These are phyloP conservation scores for Orycteropus afer DNA, from an alignment of 2,113 vertebrate species.

Conservation along the genomic window DNA sequence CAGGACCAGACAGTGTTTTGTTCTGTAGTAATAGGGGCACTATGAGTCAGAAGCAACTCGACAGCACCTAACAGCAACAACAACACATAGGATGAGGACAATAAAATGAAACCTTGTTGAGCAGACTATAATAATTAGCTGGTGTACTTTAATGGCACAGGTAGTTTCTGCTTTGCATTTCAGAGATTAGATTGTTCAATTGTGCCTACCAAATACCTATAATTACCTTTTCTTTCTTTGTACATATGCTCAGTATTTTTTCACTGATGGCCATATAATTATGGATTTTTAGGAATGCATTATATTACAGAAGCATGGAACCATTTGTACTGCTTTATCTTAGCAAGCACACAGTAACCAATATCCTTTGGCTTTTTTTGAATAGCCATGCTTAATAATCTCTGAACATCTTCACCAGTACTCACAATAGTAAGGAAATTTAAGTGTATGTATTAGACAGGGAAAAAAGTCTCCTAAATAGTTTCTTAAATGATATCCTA, in stretches of 20 bases:
- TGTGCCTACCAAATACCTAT: constrained; percentile 16
- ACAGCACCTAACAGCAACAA: neutral
- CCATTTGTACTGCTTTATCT: constrained; percentile 13
- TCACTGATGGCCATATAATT: neutral
- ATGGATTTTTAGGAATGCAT: neutral
- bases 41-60: neutral
- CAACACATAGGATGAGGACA: neutral
- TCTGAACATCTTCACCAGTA: neutral
- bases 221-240: constrained; percentile 33
- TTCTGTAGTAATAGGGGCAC: too few relatives aligned
- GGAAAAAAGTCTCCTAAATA: neutral
- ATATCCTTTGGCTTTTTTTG: neutral
- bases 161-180: constrained; percentile 56
- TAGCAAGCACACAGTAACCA: neutral
- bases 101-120: neutral
- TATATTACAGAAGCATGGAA: neutral
- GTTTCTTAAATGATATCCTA: constrained; percentile 22
- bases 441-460: neutral
- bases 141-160: constrained; percentile 1
- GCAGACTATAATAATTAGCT: neutral
- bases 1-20: too few relatives aligned
- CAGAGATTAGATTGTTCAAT: neutral
- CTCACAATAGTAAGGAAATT: neutral
- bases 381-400: neutral
- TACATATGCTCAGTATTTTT: neutral